A percentile compares a stretch with the other conserved stretches of the same genome.
Evolutionary conservation across 2,113 vertebrate species (phyloP).

Genomic region (Hemichromis elongatus): DNA sequence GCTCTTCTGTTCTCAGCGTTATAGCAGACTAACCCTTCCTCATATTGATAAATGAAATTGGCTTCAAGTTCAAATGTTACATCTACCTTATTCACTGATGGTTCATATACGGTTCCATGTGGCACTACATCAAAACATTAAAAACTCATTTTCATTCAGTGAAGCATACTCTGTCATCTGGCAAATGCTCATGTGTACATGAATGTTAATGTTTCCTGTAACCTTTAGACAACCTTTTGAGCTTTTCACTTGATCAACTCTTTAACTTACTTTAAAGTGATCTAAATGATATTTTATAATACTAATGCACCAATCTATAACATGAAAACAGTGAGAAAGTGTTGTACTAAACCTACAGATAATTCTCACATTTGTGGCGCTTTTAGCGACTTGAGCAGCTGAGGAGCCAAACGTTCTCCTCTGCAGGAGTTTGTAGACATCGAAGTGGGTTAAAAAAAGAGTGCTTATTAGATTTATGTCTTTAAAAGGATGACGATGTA

Average conservation of each 20-base stretch:
- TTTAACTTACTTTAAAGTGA: not conserved
- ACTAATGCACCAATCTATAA: not conserved
- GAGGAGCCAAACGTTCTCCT: not conserved
- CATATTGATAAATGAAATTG: not conserved
- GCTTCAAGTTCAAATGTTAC: not conserved
- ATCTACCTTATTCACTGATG: not conserved
- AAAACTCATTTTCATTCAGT: not conserved
- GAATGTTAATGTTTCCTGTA: not conserved
- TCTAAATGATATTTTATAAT: not conserved
- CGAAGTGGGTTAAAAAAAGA: not conserved
- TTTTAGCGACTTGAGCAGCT: not conserved
- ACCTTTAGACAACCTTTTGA: not conserved
- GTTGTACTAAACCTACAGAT: not conserved
- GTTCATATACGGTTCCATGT: not conserved
- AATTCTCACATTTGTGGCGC: not conserved
- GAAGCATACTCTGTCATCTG: not conserved
- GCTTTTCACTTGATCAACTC: not conserved
- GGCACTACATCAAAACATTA: not conserved
- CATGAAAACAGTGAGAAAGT: not conserved
- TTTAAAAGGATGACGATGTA: not conserved
- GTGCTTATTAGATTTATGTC: not conserved
- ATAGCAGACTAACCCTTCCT: not conserved
- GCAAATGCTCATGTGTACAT: not conserved
- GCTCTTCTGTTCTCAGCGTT: not conserved
- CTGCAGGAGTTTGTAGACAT: not conserved